A percentile compares a stretch with the other conserved stretches of the same genome.
These are phyloP conservation scores for Napeogenes inachia DNA, from an alignment of 2,888 invertebrate species.

Conservation along the genomic window DNA sequence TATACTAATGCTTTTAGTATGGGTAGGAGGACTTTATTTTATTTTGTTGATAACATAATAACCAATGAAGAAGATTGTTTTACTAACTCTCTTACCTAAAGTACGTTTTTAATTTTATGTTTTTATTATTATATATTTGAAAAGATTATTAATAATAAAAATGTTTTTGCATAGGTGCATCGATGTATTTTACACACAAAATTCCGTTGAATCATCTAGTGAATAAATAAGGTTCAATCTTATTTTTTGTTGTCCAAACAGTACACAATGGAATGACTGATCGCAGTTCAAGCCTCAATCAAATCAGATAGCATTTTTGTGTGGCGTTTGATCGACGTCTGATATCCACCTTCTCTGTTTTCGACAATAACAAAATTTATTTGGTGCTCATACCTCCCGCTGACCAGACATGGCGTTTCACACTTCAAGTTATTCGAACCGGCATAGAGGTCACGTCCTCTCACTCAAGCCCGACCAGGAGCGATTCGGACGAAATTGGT, in stretches of 20 bases:
- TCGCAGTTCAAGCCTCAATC: conserved; percentile 41
- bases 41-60: no score
- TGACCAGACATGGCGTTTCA: conserved; percentile 69
- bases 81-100: no score
- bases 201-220: conserved; percentile 27
- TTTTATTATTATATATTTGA: no score
- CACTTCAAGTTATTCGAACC: conserved; percentile 63
- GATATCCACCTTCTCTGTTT: conserved; percentile 60
- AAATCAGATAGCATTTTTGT: conserved; percentile 44
- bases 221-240: conserved; percentile 28
- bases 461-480: conserved; percentile 72
- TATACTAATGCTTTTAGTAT: no score
- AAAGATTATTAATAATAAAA: background rate
- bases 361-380: conserved; percentile 51
- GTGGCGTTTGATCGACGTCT: conserved; percentile 72
- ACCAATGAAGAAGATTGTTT: no score
- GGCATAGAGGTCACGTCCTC: conserved; percentile 70
- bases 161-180: background rate
- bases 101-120: no score
- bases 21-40: no score
- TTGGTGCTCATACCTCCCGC: conserved; percentile 59
- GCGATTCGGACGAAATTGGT: conserved; percentile 69
- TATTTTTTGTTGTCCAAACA: conserved; percentile 35
- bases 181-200: background rate
- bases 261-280: conserved; percentile 59